Evolutionary conservation across 2,797 vertebrate genomes (phyloP), one percentile per base, ranked within the genome.

Genomic region (Hippopotamyrus pictus): DNA sequence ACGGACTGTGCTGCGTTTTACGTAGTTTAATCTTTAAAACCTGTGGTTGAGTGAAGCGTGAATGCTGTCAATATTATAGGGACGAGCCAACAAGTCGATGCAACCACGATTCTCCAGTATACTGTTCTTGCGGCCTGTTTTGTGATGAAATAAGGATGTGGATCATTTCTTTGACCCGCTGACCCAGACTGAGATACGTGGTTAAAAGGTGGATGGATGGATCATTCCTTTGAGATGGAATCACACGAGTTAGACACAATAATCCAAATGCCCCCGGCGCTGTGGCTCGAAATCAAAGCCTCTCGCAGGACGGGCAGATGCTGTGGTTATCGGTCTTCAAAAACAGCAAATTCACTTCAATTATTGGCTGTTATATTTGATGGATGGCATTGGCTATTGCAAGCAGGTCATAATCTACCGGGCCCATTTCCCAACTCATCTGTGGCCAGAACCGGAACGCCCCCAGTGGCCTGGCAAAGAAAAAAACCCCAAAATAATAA

Each of bases 381-480:
- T 86, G 59, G 76, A 89, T 69, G 84, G 14, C 62, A 41, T 89
- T 83, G 44, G 88, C 59, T 86, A 59, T 87, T 89, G 83, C 88
- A 69, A 41, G 90, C 90, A 87, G 54, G 62, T 87, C 83, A 90
- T 1, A 82, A 87, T 91, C 87, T 88, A 51, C 1, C 8, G 57
- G 57, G 57, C 85, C 89, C 62, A 62, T 91, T 90, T 86, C 48
- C 89, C 86, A 83, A 92, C 89, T 89, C 33, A 41, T 69, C 54
- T 62, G 69, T 90, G 51, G 79, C 88, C 92, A 91, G 57, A 41
- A 92, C 90, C 90, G 91, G 91, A 90, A 93, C 92, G 91, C 84
- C 57, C 90, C 46, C 22, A 25, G 82, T 85, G 83, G 48, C 88
- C 33, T 51, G 73, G 88, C 84, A 84, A 83, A 51, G 29, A 50